phyloP scores from a whole-genome alignment of 2,888 invertebrate species.

The Spilarctia lutea region DNA sequence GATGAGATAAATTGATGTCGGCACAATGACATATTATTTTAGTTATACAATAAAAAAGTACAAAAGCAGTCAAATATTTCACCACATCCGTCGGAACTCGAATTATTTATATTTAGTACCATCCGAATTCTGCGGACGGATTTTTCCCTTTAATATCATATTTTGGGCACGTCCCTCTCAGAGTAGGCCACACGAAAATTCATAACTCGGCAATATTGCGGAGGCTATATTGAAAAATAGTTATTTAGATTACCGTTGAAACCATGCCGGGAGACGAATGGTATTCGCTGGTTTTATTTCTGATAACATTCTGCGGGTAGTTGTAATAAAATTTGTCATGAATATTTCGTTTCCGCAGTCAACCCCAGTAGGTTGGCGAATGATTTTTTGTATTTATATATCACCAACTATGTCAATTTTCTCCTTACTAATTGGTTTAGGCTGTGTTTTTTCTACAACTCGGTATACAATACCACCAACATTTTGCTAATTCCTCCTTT shows the following conservation, averaged over 20 bases:
- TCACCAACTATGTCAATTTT: background rate
- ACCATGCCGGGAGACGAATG: slow-evolving; percentile 53
- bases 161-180: slow-evolving; percentile 72
- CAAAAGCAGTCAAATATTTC: slow-evolving; percentile 28
- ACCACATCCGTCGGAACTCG: slow-evolving; percentile 43
- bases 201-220: slow-evolving; percentile 73
- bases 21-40: background rate
- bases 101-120: slow-evolving; percentile 68
- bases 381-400: background rate
- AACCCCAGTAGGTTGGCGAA: background rate
- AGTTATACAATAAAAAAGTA: slow-evolving; percentile 7
- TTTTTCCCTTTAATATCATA: slow-evolving; percentile 64
- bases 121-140: slow-evolving; percentile 51
- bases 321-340: slow-evolving; percentile 34
- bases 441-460: too few species aligned
- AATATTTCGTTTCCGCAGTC: slow-evolving; percentile 6
- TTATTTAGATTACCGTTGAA: slow-evolving; percentile 73
- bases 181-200: slow-evolving; percentile 74
- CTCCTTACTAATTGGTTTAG: too few species aligned
- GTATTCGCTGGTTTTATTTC: slow-evolving; percentile 46
- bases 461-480: too few species aligned
- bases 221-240: slow-evolving; percentile 81
- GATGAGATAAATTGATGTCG: background rate
- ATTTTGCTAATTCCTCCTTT: too few species aligned
- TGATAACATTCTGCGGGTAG: slow-evolving; percentile 41